Base-by-base conservation (phyloP, 2,113 vertebrate genomes). In the Indicator maculatus region DNA sequence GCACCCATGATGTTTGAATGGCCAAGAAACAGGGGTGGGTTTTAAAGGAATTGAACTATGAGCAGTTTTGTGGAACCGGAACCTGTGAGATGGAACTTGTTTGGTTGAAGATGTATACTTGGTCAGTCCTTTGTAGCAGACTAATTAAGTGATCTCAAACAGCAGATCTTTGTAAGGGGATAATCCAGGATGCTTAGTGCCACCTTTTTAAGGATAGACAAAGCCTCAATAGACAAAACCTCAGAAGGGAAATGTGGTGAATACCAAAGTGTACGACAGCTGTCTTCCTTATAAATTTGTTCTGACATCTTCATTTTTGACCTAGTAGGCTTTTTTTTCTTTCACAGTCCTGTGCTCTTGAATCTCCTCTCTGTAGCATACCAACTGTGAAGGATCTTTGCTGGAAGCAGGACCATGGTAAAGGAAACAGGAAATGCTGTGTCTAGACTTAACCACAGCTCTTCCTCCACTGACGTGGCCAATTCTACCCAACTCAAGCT, bases 401-500 rank as follows among this genome's bases (percentile, higher is more conserved):
- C 83, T 96, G 82, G 71, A 88, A 91, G 61, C 60, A 44, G 69
- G 52, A 53, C 60, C 14, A 23, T 28, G 27, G 59, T 71, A 63
- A 89, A 67, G 45, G 21, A 75, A 84, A 82, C 52, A 85, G 87
- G 82, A 95, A 95, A 93, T 93, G 30, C 60, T 71, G 28, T 91
- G 94, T 96, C 94, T 88, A 94, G 87, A 91, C 95, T 89, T 86
- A 96, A 95, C 93, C 82, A 81, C 85, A 92, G 39, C 63, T 92
- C 77, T 94, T 92, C 72, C 31, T 93, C 21, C 38, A 74, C 67
- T 87, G 82, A 66, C 1, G 8, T 91, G 85, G 47, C 38, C 86
- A 55, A 9, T 83, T 86, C 45, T 87, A 44, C 38, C 56, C 72
- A 89, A 10, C 30, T 30, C 60, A 87, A 44, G 38, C 27, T 26